Percentiles rank a stretch among this genome's conserved stretches.
These are phyloP conservation scores for Oligia latruncula DNA, from an alignment of 2,888 invertebrate genomes.

Conservation along the genomic window DNA sequence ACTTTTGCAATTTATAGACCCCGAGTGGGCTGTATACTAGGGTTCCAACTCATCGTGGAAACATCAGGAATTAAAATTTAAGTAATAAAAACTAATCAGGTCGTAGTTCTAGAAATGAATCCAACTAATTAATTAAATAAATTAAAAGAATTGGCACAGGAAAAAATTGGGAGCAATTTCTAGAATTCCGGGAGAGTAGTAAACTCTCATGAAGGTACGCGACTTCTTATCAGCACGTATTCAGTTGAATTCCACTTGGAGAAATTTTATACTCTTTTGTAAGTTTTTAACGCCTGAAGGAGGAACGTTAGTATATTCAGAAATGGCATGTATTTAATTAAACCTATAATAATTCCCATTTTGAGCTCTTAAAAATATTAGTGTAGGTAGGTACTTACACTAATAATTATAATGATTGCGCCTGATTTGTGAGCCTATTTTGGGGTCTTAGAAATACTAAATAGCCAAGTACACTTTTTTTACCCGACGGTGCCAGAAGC, in stretches of 20 bases:
- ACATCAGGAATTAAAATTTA: not conserved
- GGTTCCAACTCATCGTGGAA: slow-evolving; percentile 1
- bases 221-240: not conserved
- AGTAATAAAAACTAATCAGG: slow-evolving; percentile 25
- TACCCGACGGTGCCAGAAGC: no score
- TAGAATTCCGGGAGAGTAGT: not conserved
- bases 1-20: slow-evolving; percentile 31
- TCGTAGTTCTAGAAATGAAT: not conserved
- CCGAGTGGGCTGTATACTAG: not conserved
- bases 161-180: slow-evolving; percentile 14
- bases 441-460: not conserved
- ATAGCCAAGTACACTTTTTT: not conserved
- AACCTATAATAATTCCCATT: not conserved
- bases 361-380: not conserved
- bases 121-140: slow-evolving; percentile 19
- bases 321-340: not conserved
- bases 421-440: not conserved
- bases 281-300: not conserved
- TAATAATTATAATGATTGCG: no score
- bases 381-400: no score
- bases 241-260: not conserved
- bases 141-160: slow-evolving; percentile 9
- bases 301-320: not conserved
- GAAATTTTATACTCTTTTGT: not conserved
- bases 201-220: slow-evolving; percentile 3